Evolutionary conservation across 2,797 vertebrate genomes (phyloP).

Genomic region (Sebastes alutus): DNA sequence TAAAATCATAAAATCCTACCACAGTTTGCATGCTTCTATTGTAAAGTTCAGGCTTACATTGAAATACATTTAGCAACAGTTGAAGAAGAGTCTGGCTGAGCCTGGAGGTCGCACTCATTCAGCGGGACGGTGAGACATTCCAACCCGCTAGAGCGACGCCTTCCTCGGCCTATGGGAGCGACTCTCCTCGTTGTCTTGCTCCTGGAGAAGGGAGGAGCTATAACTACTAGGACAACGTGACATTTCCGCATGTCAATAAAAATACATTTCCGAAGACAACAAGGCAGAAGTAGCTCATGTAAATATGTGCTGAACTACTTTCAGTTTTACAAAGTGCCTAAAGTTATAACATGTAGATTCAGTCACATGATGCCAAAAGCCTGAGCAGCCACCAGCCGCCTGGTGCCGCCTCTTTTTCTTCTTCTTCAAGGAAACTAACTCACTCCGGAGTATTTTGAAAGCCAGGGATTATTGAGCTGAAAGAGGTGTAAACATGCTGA

Average conservation of each 20-base stretch:
- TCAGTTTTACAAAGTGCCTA: neutral
- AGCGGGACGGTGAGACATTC: conserved; percentile 64
- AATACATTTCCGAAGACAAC: neutral
- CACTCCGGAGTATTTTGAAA: neutral
- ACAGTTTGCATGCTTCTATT: neutral
- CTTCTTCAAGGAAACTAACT: neutral
- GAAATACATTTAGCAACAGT: neutral
- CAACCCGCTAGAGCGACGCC: conserved; percentile 42
- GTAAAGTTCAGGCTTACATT: neutral
- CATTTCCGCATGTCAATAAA: conserved; percentile 64
- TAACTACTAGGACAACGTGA: neutral
- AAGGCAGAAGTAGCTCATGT: neutral
- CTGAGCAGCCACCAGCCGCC: conserved; percentile 11
- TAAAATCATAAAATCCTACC: neutral
- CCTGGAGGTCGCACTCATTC: neutral
- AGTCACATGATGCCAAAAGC: conserved; percentile 64
- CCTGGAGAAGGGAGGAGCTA: conserved; percentile 40
- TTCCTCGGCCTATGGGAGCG: conserved; percentile 52
- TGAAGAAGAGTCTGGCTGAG: neutral
- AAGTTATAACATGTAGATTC: conserved; percentile 5
- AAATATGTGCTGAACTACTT: neutral
- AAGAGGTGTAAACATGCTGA: conserved; percentile 68
- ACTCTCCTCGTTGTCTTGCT: neutral
- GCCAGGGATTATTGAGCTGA: neutral
- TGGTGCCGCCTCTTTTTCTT: conserved; percentile 18